These are phyloP conservation scores for Leucosticte australis DNA, from an alignment of 2,113 vertebrate species.

Conservation along the genomic window DNA sequence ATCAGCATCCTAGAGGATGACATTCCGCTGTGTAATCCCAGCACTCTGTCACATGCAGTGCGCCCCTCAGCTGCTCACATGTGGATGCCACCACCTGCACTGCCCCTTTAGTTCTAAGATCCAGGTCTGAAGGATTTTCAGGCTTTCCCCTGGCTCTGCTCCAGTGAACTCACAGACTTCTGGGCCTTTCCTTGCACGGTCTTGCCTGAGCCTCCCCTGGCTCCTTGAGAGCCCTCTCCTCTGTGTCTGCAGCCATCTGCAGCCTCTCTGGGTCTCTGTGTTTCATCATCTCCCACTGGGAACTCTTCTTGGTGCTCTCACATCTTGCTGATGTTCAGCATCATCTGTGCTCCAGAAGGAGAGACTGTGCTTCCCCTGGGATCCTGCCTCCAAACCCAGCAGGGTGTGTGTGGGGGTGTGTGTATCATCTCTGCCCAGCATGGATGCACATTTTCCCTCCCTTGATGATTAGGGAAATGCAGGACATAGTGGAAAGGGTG, in stretches of 20 bases:
- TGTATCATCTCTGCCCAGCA: fast-evolving
- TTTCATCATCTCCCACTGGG: neutral
- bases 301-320: neutral
- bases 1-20: neutral
- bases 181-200: fast-evolving
- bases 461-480: neutral
- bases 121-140: neutral
- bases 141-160: neutral
- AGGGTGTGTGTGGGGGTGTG: fast-evolving
- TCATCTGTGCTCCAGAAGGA: neutral
- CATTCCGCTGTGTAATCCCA: neutral
- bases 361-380: neutral
- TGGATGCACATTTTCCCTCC: neutral
- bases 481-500: neutral
- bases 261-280: neutral
- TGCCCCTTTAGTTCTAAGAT: neutral
- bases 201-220: neutral
- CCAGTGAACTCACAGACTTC: neutral
- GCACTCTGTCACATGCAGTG: neutral
- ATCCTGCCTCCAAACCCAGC: neutral
- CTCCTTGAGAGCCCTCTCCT: neutral
- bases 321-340: neutral
- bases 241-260: neutral
- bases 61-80: neutral
- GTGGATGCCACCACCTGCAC: neutral